These are phyloP conservation scores for Bucorvus abyssinicus DNA, from an alignment of 2,797 vertebrate species.

Conservation along the genomic window DNA sequence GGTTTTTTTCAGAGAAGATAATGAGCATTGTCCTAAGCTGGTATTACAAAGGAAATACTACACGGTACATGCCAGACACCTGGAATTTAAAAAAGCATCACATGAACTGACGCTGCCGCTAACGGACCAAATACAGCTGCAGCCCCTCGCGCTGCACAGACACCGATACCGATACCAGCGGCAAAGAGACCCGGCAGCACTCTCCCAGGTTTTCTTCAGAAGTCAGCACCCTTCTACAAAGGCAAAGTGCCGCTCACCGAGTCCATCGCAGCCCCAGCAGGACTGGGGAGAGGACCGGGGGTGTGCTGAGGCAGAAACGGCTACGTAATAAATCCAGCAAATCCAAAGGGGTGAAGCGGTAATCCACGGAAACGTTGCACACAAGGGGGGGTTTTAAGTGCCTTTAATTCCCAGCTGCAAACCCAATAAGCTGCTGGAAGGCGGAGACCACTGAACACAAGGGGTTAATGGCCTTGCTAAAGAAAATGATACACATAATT, in stretches of 20 bases:
- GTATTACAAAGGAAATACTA: constrained; percentile 21
- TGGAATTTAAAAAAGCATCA: constrained; percentile 17
- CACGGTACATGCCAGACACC: not conserved
- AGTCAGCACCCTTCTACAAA: constrained; percentile 2
- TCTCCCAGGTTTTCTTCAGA: not conserved
- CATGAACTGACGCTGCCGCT: not conserved
- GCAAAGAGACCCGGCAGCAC: not conserved
- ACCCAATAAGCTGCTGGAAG: constrained; percentile 47
- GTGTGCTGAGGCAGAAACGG: not conserved
- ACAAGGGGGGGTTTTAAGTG: constrained; percentile 33
- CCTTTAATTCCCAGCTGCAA: constrained; percentile 60
- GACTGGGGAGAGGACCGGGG: not conserved
- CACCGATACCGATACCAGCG: not conserved
- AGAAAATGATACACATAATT: constrained; percentile 75
- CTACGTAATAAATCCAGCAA: constrained; percentile 27
- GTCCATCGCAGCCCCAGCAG: not conserved
- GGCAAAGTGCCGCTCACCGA: not conserved
- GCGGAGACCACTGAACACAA: constrained; percentile 15
- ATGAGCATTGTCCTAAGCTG: constrained; percentile 33
- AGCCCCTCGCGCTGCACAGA: not conserved
- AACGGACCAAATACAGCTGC: constrained; percentile 23
- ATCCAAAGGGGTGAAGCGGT: constrained; percentile 34
- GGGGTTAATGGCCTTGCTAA: constrained; percentile 70
- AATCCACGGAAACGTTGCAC: constrained; percentile 57
- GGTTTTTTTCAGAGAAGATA: not conserved